A percentile compares a stretch with the other conserved stretches of the same genome.
Evolutionary conservation across 92 coral and sea anemone genomes (phyloP).

Genomic region (Zoanthus gigantus): DNA sequence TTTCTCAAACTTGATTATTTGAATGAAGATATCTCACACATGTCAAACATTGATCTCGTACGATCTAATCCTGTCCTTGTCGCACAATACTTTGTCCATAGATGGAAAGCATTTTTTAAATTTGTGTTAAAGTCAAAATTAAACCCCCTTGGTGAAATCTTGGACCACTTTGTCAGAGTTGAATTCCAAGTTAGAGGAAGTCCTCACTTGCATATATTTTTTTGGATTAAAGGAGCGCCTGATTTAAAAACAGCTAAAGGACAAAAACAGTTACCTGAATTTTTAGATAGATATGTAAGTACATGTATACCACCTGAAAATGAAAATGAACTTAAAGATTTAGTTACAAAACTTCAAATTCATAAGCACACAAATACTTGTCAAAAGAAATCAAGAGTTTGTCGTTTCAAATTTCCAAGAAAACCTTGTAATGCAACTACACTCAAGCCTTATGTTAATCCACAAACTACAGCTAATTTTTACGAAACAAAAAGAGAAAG

Average conservation of each 20-base stretch:
- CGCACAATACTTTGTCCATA: conserved; percentile 49
- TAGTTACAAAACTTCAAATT: conserved; percentile 25
- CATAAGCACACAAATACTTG: conserved; percentile 40
- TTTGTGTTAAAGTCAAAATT: conserved; percentile 38
- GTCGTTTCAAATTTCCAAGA: conserved; percentile 32
- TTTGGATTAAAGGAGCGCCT: conserved; percentile 53
- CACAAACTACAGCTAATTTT: conserved; percentile 41
- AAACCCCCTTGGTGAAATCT: conserved; percentile 46
- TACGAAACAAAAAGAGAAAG: conserved; percentile 37
- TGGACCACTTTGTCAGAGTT: conserved; percentile 54
- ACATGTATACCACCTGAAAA: conserved; percentile 15
- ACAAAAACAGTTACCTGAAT: conserved; percentile 14
- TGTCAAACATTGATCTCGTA: conserved; percentile 15
- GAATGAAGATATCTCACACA: background rate
- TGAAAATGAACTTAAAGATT: conserved; percentile 15
- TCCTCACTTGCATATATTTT: conserved; percentile 56
- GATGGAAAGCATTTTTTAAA: conserved; percentile 46
- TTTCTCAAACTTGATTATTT: conserved; percentile 20
- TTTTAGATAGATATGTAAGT: conserved; percentile 35
- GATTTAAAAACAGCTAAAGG: background rate
- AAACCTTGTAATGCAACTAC: conserved; percentile 23
- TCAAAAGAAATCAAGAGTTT: conserved; percentile 12
- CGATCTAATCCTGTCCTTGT: conserved; percentile 55
- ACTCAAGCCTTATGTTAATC: conserved; percentile 33
- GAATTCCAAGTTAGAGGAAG: conserved; percentile 53